These are phyloP conservation scores for Molossus molossus DNA, from an alignment of 2,797 vertebrate species.

Conservation along the genomic window DNA sequence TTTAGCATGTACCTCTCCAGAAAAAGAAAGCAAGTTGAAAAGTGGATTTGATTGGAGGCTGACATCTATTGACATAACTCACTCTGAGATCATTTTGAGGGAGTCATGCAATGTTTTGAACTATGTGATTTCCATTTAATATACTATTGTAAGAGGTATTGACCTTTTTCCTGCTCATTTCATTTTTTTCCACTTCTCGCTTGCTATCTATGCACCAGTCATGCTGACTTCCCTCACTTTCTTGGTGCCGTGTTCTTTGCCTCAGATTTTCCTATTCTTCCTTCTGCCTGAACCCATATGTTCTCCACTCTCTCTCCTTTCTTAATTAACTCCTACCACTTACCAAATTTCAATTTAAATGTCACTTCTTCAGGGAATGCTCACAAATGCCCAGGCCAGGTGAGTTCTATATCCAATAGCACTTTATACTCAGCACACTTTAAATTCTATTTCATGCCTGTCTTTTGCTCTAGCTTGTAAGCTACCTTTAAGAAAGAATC, in stretches of 20 bases:
- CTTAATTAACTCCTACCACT: neutral
- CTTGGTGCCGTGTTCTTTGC: neutral
- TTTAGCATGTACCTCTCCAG: neutral
- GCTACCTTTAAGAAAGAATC: neutral
- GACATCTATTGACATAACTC: neutral
- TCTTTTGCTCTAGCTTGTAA: neutral
- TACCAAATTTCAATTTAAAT: constrained; percentile 39
- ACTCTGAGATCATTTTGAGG: neutral
- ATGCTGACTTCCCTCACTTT: neutral
- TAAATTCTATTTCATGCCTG: neutral
- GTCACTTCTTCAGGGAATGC: neutral
- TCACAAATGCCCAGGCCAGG: neutral
- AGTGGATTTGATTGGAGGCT: neutral
- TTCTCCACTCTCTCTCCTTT: neutral
- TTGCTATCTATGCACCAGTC: neutral
- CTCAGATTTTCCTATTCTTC: neutral
- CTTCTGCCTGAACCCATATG: neutral
- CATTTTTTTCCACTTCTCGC: neutral
- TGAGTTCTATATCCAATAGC: neutral
- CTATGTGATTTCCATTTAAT: neutral
- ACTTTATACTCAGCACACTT: neutral
- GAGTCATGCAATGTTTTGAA: neutral
- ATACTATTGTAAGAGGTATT: neutral
- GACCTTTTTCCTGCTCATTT: neutral
- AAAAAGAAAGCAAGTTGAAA: neutral